Evolutionary conservation across 2,888 invertebrate genomes (phyloP).

Genomic region (Theodoxus fluviatilis): DNA sequence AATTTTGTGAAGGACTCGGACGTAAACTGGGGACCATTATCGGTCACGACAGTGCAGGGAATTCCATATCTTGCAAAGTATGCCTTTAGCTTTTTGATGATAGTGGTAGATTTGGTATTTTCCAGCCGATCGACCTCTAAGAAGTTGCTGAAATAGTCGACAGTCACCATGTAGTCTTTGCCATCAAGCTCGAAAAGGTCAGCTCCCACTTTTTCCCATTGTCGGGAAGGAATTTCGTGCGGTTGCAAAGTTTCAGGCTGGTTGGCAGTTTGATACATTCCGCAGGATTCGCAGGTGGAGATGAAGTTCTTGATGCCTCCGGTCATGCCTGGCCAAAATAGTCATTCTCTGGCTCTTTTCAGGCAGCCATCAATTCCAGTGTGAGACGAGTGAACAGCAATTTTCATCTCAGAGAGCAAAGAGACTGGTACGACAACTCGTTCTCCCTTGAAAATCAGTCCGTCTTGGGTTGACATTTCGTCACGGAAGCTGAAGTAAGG

Average conservation of each 20-base stretch:
- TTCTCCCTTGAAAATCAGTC: slow-evolving; percentile 33
- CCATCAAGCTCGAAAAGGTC: neutral
- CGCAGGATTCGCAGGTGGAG: slow-evolving; percentile 4
- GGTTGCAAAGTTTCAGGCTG: neutral
- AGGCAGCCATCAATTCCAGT: too few relatives aligned
- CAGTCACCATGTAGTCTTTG: neutral
- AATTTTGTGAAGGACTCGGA: too few relatives aligned
- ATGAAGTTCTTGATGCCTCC: slow-evolving; percentile 5
- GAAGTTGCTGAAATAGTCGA: neutral
- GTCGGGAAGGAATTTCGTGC: slow-evolving; percentile 1
- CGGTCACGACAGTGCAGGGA: too few relatives aligned
- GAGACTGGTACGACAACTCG: too few relatives aligned
- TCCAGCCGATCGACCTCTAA: neutral
- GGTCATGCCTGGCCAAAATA: slow-evolving; percentile 15
- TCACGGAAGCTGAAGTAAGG: slow-evolving; percentile 34
- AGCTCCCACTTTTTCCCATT: neutral
- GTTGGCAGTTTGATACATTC: neutral
- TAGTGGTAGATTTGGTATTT: neutral
- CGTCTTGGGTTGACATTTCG: slow-evolving; percentile 32
- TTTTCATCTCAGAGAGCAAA: too few relatives aligned
- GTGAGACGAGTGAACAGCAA: too few relatives aligned
- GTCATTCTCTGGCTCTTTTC: too few relatives aligned
- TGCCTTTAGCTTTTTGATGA: neutral
- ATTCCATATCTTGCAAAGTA: neutral
- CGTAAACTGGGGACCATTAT: too few relatives aligned